Conservation (phyloP, 2,888 invertebrate species). For the Melinaea menophilus region DNA sequence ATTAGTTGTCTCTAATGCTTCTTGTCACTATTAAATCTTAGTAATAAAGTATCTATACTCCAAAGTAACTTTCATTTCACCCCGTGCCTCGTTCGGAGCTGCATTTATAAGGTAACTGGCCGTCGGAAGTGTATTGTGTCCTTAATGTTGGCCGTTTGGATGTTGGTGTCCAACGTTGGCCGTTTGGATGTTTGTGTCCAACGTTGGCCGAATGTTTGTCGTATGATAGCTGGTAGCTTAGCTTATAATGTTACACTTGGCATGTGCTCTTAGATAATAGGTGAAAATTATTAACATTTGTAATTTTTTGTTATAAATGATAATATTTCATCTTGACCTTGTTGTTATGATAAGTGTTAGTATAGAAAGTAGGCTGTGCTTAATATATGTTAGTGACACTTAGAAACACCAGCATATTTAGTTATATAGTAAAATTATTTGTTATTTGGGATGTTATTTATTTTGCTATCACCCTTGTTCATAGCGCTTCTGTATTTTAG, state of each 20-base stretch:
- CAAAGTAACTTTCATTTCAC: constrained; percentile 76
- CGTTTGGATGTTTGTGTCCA: constrained; percentile 47
- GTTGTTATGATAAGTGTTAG: constrained; percentile 4
- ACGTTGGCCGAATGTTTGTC: constrained; percentile 50
- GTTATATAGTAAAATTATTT: constrained; percentile 1
- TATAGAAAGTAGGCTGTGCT: constrained; percentile 9
- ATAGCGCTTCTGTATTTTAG: constrained; percentile 47
- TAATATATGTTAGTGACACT: constrained; percentile 10
- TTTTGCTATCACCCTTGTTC: constrained; percentile 32
- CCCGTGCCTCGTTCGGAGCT: constrained; percentile 70
- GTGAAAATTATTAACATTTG: constrained; percentile 10
- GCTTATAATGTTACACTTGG: constrained; percentile 45
- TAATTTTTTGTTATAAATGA: constrained; percentile 12
- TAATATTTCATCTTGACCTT: constrained; percentile 21
- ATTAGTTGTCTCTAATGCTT: constrained; percentile 59
- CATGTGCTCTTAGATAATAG: constrained; percentile 21
- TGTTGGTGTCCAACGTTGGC: constrained; percentile 35
- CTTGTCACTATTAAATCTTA: constrained; percentile 67
- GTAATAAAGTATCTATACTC: constrained; percentile 77
- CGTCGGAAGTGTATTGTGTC: constrained; percentile 51
- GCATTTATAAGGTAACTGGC: constrained; percentile 68
- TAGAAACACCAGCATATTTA: background rate
- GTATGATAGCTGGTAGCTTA: constrained; percentile 68
- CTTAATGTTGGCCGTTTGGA: constrained; percentile 51
- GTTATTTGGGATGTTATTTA: constrained; percentile 11